Conservation (phyloP, 1,140 invertebrate genomes). For the Drosophila murphyi region DNA sequence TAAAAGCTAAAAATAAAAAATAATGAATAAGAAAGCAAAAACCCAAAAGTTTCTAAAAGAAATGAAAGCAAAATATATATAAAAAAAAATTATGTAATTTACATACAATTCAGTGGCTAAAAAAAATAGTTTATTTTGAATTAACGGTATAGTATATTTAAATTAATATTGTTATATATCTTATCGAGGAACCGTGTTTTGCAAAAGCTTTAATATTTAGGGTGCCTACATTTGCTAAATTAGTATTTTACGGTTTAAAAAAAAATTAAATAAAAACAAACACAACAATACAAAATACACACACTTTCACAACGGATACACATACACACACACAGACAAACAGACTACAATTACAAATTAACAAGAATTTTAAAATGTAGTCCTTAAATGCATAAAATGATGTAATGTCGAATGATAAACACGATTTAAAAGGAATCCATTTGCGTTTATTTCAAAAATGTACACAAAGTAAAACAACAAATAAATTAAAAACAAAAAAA, state of each 20-base stretch:
- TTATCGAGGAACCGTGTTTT: slow-evolving; percentile 84
- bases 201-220: slow-evolving; percentile 85
- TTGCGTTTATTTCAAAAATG: slow-evolving; percentile 15
- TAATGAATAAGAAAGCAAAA: slow-evolving; percentile 22
- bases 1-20: slow-evolving; percentile 39
- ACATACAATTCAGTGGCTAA: slow-evolving; percentile 41
- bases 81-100: slow-evolving; percentile 43
- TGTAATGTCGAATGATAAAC: slow-evolving; percentile 1
- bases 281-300: slow-evolving; percentile 23
- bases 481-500: slow-evolving; percentile 15
- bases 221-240: slow-evolving; percentile 85
- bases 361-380: slow-evolving; percentile 37
- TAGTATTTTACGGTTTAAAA: slow-evolving; percentile 82
- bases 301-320: background rate
- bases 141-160: slow-evolving; percentile 79
- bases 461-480: slow-evolving; percentile 28
- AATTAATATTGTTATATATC: slow-evolving; percentile 79
- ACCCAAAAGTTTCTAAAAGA: slow-evolving; percentile 57
- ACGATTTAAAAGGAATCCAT: slow-evolving; percentile 17
- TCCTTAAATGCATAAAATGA: slow-evolving; percentile 37
- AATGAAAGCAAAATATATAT: slow-evolving; percentile 40
- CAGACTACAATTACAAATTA: slow-evolving; percentile 21
- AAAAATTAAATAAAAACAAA: slow-evolving; percentile 3
- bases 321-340: slow-evolving; percentile 15
- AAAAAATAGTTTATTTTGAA: slow-evolving; percentile 77